Conservation (phyloP, 2,888 invertebrate species). For the Andrena hattorfiana region DNA sequence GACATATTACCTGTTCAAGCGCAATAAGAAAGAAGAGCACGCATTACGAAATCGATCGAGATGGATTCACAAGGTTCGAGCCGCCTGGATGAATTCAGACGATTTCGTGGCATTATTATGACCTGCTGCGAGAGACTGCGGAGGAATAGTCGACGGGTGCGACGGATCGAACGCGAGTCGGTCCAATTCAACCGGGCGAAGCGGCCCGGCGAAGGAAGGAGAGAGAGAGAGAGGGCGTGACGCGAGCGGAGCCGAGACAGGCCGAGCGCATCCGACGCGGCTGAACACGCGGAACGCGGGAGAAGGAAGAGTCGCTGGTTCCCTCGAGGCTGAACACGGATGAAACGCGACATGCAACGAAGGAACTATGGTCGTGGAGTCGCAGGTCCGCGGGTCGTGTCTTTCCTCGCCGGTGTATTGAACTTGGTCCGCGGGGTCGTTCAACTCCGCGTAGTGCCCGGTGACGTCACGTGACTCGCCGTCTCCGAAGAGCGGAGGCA, state of each 20-base stretch:
- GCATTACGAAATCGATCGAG: background rate
- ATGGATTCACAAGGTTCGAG: background rate
- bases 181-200: conserved; percentile 33
- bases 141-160: conserved; percentile 18
- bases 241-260: conserved; percentile 25
- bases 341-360: conserved; percentile 55
- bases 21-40: background rate
- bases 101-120: conserved; percentile 15
- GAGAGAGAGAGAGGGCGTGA: background rate
- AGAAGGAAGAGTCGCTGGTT: conserved; percentile 37
- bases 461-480: conserved; percentile 78
- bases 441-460: conserved; percentile 77
- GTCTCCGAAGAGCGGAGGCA: conserved; percentile 71
- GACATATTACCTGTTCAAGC: no score
- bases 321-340: conserved; percentile 38
- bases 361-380: conserved; percentile 64
- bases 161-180: conserved; percentile 32
- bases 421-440: conserved; percentile 82
- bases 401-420: conserved; percentile 80
- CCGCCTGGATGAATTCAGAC: background rate
- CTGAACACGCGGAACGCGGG: conserved; percentile 17
- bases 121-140: background rate
- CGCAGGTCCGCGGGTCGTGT: conserved; percentile 54
- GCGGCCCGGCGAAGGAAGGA: conserved; percentile 24
- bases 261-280: conserved; percentile 33